Evolutionary conservation across 2,113 vertebrate species (phyloP), one percentile per base, ranked within the genome.

Genomic region (Genyomyrus donnyi): DNA sequence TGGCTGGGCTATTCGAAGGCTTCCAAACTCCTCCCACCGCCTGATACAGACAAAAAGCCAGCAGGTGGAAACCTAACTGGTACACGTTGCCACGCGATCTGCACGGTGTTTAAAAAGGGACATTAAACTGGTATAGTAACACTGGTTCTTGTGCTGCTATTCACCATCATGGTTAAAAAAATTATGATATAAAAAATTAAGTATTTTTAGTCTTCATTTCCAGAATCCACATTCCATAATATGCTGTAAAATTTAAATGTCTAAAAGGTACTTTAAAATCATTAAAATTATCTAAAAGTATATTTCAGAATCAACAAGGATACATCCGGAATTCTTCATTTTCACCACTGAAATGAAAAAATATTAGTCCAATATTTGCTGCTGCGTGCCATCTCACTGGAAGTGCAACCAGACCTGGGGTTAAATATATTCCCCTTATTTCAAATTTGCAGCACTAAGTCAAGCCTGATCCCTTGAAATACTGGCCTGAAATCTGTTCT

Each of bases 401-500:
- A 48, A 31, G 24, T 35, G 46, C 24, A 62, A 62, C 39, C 89
- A 85, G 9, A 5, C 50, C 50, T 17, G 74, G 10, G 6, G 35
- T 85, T 6, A 45, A 45, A 89, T 17, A 84, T 84, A 88, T 87
- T 83, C 62, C 19, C 42, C 31, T 74, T 3, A 6, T 85, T 66
- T 87, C 62, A 90, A 45, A 88, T 89, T 88, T 87, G 5, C 24
- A 74, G 27, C 52, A 9, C 24, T 88, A 89, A 90, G 88, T 50
- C 58, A 48, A 42, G 35, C 31, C 49, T 86, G 88, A 91, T 90
- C 74, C 85, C 85, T 19, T 50, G 89, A 85, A 89, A 88, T 58
- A 89, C 39, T 58, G 89, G 11, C 21, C 2, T 13, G 74, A 84
- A 89, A 56, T 83, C 46, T 80, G 74, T 31, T 35, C 74, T 2